Percentiles rank a stretch among this genome's conserved stretches.
phyloP scores from a whole-genome alignment of 1,140 invertebrate species.

The Hydropsyche tenuis region DNA sequence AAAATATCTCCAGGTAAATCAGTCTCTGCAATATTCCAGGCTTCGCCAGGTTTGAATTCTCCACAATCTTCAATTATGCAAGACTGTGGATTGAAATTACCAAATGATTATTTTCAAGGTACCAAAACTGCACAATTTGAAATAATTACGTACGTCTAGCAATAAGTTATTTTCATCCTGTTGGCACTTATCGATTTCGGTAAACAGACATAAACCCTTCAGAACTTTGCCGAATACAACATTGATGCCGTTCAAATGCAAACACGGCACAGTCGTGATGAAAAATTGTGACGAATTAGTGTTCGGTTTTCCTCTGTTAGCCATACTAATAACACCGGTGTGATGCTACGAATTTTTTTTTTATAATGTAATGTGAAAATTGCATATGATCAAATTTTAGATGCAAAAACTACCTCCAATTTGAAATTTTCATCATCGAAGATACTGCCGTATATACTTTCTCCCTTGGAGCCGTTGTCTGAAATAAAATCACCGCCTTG shows the following conservation, averaged over 20 bases:
- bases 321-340: constrained; percentile 85
- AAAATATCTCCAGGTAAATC: constrained; percentile 74
- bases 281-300: constrained; percentile 96
- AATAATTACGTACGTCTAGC: constrained; percentile 56
- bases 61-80: constrained; percentile 76
- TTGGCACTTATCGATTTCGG: constrained; percentile 69
- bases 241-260: constrained; percentile 88
- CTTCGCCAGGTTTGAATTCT: constrained; percentile 66
- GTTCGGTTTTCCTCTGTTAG: constrained; percentile 82
- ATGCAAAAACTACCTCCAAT: constrained; percentile 63
- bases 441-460: constrained; percentile 89
- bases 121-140: not conserved
- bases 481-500: constrained; percentile 86
- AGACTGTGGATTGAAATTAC: constrained; percentile 56
- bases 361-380: not conserved
- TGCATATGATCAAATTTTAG: not conserved
- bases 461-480: constrained; percentile 84
- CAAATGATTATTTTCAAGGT: not conserved
- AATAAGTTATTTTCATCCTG: constrained; percentile 65
- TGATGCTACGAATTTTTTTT: constrained; percentile 63
- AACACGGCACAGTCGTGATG: constrained; percentile 83
- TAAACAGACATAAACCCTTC: constrained; percentile 72
- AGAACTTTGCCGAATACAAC: constrained; percentile 88
- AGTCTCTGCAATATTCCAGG: constrained; percentile 72
- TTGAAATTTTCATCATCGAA: constrained; percentile 93